phyloP scores from a whole-genome alignment of 2,113 vertebrate species.

The Archocentrus centrarchus region DNA sequence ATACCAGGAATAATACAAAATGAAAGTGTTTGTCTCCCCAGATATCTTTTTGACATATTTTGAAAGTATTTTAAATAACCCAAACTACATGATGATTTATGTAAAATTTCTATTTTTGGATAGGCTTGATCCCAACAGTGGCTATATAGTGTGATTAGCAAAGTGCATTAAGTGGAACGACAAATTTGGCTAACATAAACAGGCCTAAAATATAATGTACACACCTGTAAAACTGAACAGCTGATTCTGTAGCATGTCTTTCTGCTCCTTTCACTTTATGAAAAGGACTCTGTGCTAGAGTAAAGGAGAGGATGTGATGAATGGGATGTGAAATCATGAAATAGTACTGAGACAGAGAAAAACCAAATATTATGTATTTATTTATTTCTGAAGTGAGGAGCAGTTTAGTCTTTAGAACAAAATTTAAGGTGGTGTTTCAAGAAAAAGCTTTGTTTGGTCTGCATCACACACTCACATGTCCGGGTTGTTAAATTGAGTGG shows the following conservation, averaged over 20 bases:
- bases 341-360: no score
- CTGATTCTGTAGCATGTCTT: not conserved
- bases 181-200: not conserved
- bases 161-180: not conserved
- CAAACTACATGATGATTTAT: no score
- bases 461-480: no score
- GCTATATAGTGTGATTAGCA: not conserved
- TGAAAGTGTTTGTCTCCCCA: not conserved
- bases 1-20: not conserved
- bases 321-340: no score
- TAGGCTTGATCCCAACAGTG: accelerated
- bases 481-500: no score
- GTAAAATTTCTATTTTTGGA: not conserved
- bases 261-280: not conserved
- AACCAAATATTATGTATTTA: no score
- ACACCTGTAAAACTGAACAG: not conserved
- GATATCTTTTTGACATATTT: not conserved
- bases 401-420: no score
- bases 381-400: no score
- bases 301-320: no score
- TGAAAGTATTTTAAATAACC: not conserved
- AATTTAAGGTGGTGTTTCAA: no score
- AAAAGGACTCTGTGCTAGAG: no score
- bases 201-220: not conserved
- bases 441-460: no score